These are phyloP conservation scores for Stegodyphus mimosarum DNA, from an alignment of 1,140 invertebrate genomes.

Conservation along the genomic window DNA sequence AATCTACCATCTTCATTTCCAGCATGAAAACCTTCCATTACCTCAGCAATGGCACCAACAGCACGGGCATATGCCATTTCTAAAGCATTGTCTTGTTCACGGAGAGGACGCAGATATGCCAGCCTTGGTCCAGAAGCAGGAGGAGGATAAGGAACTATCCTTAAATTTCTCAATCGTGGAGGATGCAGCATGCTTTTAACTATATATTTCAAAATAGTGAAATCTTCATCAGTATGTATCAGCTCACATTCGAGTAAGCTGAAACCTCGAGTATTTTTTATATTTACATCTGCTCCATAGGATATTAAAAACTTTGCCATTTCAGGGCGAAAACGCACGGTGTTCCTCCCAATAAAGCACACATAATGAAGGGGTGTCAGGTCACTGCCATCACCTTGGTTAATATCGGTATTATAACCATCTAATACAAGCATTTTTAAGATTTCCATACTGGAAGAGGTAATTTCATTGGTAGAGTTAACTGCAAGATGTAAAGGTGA, in stretches of 20 bases:
- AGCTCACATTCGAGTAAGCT: constrained; percentile 65
- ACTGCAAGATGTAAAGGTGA: constrained; percentile 66
- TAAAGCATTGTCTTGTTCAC: not conserved
- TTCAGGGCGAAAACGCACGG: constrained; percentile 65
- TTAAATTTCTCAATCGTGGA: constrained; percentile 64
- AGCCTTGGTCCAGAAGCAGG: not conserved
- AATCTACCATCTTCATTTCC: constrained; percentile 34
- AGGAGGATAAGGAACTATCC: constrained; percentile 31
- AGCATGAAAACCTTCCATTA: constrained; percentile 42
- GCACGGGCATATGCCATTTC: not conserved
- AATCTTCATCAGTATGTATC: constrained; percentile 59
- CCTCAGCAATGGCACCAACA: not conserved
- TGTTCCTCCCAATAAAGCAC: constrained; percentile 65
- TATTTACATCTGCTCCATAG: constrained; percentile 66
- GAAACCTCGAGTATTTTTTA: constrained; percentile 64
- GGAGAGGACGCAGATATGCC: not conserved
- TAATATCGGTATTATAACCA: constrained; percentile 67
- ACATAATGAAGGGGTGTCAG: constrained; percentile 67
- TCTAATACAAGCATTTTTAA: constrained; percentile 64
- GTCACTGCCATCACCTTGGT: constrained; percentile 64
- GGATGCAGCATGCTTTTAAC: constrained; percentile 63
- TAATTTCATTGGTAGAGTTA: constrained; percentile 52
- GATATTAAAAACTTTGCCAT: constrained; percentile 66
- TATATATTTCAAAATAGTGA: constrained; percentile 65
- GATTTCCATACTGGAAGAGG: constrained; percentile 64